Conservation (phyloP, 2,888 invertebrate genomes). For the Acanthosepion lycidas region DNA sequence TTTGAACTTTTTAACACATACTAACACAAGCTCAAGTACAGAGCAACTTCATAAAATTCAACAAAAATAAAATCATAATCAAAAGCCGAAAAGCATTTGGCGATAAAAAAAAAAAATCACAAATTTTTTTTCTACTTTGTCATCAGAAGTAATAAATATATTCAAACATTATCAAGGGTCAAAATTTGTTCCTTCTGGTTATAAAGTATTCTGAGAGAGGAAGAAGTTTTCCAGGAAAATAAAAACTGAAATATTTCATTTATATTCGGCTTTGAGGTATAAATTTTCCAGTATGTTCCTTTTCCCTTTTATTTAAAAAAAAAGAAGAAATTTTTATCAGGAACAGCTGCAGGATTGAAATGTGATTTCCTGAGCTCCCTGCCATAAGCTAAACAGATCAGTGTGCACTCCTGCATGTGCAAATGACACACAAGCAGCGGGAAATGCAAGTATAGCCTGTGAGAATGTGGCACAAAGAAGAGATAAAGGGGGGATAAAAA, state of each 20-base stretch:
- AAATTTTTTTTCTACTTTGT: neutral
- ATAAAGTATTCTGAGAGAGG: neutral
- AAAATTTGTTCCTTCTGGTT: neutral
- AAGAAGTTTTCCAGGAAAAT: neutral
- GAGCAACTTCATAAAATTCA: no score
- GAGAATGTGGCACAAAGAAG: neutral
- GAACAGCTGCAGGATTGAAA: constrained; percentile 5
- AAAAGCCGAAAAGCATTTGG: neutral
- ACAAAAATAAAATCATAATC: neutral
- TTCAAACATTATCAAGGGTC: neutral
- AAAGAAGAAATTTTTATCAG: neutral
- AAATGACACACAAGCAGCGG: neutral
- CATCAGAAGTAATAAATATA: neutral
- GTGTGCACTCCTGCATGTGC: neutral
- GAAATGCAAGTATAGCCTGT: neutral
- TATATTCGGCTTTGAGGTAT: constrained; percentile 4
- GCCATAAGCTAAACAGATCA: neutral
- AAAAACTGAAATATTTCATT: neutral
- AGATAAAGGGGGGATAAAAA: neutral
- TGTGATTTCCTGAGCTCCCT: neutral
- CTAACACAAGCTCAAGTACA: no score
- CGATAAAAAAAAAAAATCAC: neutral
- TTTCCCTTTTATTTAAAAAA: neutral
- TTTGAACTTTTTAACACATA: no score
- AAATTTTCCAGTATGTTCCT: neutral